These are phyloP conservation scores for Eutrigla gurnardus DNA, from an alignment of 2,797 vertebrate species.

Conservation along the genomic window DNA sequence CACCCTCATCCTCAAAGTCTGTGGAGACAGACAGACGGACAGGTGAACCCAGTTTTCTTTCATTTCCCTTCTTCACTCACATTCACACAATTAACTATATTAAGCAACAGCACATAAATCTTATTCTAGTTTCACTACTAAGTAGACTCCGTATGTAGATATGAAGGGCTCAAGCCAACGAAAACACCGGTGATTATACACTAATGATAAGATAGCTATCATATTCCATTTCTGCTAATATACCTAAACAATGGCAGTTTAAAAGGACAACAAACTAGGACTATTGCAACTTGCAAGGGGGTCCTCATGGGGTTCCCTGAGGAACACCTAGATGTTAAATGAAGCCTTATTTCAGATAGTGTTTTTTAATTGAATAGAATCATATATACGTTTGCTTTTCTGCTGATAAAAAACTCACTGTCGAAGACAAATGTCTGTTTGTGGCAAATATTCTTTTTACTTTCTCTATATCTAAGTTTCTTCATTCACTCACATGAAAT, in stretches of 20 bases:
- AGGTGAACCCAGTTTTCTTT: neutral
- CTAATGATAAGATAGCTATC: too few species aligned
- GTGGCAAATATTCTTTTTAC: neutral
- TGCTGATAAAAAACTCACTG: too few species aligned
- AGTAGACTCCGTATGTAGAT: too few species aligned
- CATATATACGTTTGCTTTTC: too few species aligned
- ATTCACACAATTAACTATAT: neutral
- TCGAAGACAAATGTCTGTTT: neutral
- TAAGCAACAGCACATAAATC: neutral
- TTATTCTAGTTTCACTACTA: neutral
- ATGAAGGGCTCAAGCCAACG: too few species aligned
- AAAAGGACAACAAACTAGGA: neutral
- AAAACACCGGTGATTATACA: too few species aligned
- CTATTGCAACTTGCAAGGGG: neutral
- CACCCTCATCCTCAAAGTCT: constrained; percentile 91
- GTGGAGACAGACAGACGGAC: constrained; percentile 64
- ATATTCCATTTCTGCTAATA: too few species aligned
- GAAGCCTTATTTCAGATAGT: neutral
- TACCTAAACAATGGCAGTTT: too few species aligned
- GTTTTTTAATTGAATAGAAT: too few species aligned
- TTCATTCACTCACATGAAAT: neutral
- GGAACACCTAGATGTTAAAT: constrained; percentile 2
- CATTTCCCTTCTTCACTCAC: neutral
- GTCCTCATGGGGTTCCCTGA: neutral
- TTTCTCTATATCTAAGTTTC: neutral